Evolutionary conservation across 2,888 invertebrate species (phyloP), one percentile per base, ranked within the genome.

Genomic region (Eupithecia dodoneata): DNA sequence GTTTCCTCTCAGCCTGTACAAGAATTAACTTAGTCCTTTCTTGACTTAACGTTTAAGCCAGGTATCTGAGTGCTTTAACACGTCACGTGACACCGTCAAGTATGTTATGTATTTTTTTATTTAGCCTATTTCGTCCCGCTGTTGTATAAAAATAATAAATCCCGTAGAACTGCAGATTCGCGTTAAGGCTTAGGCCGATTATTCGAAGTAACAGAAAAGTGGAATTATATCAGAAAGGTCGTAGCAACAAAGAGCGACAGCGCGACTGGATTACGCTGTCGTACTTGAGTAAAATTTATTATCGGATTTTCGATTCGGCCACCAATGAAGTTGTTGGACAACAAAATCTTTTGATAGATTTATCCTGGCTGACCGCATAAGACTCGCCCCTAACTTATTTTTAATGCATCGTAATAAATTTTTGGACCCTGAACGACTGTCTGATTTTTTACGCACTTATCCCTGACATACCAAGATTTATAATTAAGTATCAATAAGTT

Each of bases 331-430:
- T 94, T 94, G 94, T 95, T 93, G 93, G 94, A 94, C 94, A 93
- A 94, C 94, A 94, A 94, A 95, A 94, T 95, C 94, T 94, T 94
- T 93, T 95, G 94, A 94, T 95, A 94, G 94, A 95, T 94, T 94
- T 94, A 94, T 95, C 94, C 94, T 91, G 92, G 92, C 89, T 93
- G 93, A 93, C 94, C 94, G 93, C 92, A 93, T 94, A 93, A 93
- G 91, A 91, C 87, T 90, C 88, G 90, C 90, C 91, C 88, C 90
- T 87, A 92, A 91, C 88, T 93, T 91, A 94, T 94, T 93, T 93
- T 93, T 91, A 93, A 94, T 91, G 90, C 89, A 85, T 88, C 87
- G 92, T 91, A 88, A 93, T 94, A 93, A 91, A 93, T 93, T 92
- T 81, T 91, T 89, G 89, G 86, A 87, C 87, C 90, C 87, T 87